phyloP scores from a whole-genome alignment of 2,888 invertebrate genomes.

The Tethea ocularis region DNA sequence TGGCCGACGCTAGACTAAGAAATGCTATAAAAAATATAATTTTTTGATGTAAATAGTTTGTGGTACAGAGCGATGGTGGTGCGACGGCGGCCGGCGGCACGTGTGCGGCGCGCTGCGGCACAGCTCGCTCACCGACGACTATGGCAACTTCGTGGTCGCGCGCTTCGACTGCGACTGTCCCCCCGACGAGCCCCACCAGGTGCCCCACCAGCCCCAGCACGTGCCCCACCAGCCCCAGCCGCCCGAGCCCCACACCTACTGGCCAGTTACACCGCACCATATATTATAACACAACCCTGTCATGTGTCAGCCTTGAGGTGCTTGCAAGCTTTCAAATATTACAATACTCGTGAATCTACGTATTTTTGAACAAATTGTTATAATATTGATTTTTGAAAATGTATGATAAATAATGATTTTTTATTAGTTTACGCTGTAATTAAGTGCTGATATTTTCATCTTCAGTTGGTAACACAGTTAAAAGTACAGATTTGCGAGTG shows the following conservation, averaged over 20 bases:
- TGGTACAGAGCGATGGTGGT: slow-evolving; percentile 65
- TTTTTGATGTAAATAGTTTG: too few relatives aligned
- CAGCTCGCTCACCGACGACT: slow-evolving; percentile 79
- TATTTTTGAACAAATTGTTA: background rate
- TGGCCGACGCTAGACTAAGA: too few relatives aligned
- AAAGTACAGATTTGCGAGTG: too few relatives aligned
- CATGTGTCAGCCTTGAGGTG: background rate
- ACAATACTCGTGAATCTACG: background rate
- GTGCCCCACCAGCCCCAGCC: slow-evolving; percentile 14
- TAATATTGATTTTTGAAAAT: too few relatives aligned
- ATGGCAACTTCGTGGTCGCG: slow-evolving; percentile 78
- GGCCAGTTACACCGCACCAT: slow-evolving; percentile 22
- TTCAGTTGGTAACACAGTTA: too few relatives aligned
- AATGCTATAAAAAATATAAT: too few relatives aligned
- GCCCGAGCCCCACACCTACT: slow-evolving; percentile 25
- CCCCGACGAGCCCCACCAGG: slow-evolving; percentile 23
- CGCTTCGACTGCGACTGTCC: slow-evolving; percentile 76
- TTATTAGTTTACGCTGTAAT: too few relatives aligned
- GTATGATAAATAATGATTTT: too few relatives aligned
- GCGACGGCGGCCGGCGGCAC: slow-evolving; percentile 65
- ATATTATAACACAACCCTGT: slow-evolving; percentile 43
- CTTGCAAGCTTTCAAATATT: background rate
- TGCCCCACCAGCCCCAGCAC: too few relatives aligned
- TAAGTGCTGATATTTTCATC: too few relatives aligned
- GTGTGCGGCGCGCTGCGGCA: slow-evolving; percentile 71